Conservation (phyloP, 2,888 invertebrate genomes). For the Acanthococcus lagerstroemiae region DNA sequence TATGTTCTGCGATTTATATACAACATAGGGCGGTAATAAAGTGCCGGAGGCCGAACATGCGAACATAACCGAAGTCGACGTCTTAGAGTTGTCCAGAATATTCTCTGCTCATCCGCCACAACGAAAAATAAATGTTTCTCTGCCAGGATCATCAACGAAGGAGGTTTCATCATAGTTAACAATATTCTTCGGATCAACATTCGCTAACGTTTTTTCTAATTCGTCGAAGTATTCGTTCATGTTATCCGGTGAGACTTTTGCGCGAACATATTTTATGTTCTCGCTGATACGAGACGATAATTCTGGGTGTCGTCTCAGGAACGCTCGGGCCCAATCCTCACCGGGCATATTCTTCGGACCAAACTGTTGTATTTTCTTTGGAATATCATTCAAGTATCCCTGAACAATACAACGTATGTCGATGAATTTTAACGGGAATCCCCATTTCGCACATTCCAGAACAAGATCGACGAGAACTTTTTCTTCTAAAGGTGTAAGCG, state of each 20-base stretch:
- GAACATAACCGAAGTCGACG: conserved; percentile 34
- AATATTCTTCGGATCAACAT: not conserved
- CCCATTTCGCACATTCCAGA: conserved; percentile 33
- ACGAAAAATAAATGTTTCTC: not conserved
- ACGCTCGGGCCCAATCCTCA: not conserved
- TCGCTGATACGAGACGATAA: not conserved
- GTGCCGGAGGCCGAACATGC: conserved; percentile 32
- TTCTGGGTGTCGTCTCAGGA: not conserved
- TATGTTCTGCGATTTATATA: conserved; percentile 33
- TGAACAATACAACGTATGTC: not conserved
- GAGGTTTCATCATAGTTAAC: conserved; percentile 1
- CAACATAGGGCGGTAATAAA: conserved; percentile 33
- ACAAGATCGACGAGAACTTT: conserved; percentile 32
- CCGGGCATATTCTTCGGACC: not conserved
- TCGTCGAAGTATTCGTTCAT: not conserved
- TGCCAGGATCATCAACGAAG: not conserved
- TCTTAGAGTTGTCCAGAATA: conserved; percentile 32
- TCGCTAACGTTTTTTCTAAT: not conserved
- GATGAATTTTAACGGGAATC: conserved; percentile 33
- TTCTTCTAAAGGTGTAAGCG: conserved; percentile 34
- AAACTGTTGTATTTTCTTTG: not conserved
- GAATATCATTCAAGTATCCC: not conserved
- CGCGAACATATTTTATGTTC: not conserved
- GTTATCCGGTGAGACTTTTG: not conserved
- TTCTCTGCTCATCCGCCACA: not conserved